phyloP scores from a whole-genome alignment of 2,888 invertebrate genomes.

The Dolomedes plantarius region DNA sequence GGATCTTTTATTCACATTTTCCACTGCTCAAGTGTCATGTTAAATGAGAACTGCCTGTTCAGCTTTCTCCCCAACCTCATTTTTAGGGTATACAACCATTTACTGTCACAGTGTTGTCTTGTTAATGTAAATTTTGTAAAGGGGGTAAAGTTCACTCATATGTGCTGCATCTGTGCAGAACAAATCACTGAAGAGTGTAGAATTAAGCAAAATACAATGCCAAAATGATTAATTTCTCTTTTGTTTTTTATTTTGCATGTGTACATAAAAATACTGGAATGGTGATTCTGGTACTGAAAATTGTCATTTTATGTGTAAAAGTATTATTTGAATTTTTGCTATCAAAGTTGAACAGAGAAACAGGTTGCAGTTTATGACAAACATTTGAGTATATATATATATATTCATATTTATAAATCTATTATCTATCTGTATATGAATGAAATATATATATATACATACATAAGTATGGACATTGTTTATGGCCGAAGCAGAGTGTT shows the following conservation, averaged over 20 bases:
- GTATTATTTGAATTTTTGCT: conserved; percentile 23
- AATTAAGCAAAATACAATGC: conserved; percentile 31
- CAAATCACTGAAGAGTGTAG: not conserved
- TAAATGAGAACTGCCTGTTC: too few relatives aligned
- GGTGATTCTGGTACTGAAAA: not conserved
- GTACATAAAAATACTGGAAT: conserved; percentile 22
- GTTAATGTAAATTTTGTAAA: not conserved
- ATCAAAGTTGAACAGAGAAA: conserved; percentile 13
- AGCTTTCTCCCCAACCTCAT: too few relatives aligned
- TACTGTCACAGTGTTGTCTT: not conserved
- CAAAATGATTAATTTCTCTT: conserved; percentile 27
- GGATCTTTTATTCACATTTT: too few relatives aligned
- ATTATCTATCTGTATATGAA: not conserved
- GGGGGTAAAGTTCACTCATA: conserved; percentile 9
- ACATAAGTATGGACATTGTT: conserved; percentile 2
- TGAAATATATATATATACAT: conserved; percentile 7
- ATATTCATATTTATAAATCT: conserved; percentile 6
- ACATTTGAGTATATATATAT: conserved; percentile 36
- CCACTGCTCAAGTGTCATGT: too few relatives aligned
- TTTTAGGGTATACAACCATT: not conserved
- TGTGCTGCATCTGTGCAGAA: conserved; percentile 20
- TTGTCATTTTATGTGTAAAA: conserved; percentile 22
- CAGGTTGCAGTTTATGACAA: conserved; percentile 30
- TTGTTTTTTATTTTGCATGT: conserved; percentile 36
- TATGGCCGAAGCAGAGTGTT: not conserved